Base-by-base conservation (phyloP, 2,113 vertebrate genomes). In the Oreochromis niloticus region DNA sequence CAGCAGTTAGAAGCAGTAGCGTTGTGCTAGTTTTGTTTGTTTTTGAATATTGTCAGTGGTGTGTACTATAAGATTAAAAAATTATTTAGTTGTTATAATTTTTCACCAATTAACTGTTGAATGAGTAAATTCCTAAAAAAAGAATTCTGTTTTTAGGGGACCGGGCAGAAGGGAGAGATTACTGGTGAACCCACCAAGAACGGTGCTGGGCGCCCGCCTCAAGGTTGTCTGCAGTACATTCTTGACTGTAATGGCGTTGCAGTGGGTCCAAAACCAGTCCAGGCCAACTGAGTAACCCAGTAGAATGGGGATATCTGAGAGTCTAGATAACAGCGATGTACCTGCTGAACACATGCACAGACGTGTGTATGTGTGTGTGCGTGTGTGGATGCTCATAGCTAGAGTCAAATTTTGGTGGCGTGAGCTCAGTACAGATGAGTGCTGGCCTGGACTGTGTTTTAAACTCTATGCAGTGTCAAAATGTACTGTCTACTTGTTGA, bases 221-320 rank as follows among this genome's bases (percentile, higher is more conserved):
- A 99, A 97, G 98, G 98, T 97, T 99, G 98, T 96, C 97, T 98
- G 97, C 98, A 99, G 97, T 99, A 99, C 96, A 99, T 99, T 97
- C 98, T 99, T 93, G 98, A 99, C 97, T 99, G 98, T 97, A 99
- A 99, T 96, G 98, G 98, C 93, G 97, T 98, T 95, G 97, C 98
- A 94, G 97, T 98, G 96, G 97, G 98, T 95, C 97, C 97, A 91
- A 99, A 98, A 97, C 97, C 97, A 93, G 97, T 98, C 96, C 98
- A 98, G 97, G 98, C 98, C 94, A 98, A 98, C 96, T 99, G 97
- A 97, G 90, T 89, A 57, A 95, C 61, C 91, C 90, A 91, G 87
- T 90, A 95, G 7, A 80, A 48, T n/a, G 46, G 32, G 9, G 66
- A 27, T 52, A 27, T 88, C 41, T 91, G 81, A 79, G 79, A 88